Evolutionary conservation across 2,113 vertebrate species (phyloP), one percentile per base, ranked within the genome.

Genomic region (Lepus timidus): DNA sequence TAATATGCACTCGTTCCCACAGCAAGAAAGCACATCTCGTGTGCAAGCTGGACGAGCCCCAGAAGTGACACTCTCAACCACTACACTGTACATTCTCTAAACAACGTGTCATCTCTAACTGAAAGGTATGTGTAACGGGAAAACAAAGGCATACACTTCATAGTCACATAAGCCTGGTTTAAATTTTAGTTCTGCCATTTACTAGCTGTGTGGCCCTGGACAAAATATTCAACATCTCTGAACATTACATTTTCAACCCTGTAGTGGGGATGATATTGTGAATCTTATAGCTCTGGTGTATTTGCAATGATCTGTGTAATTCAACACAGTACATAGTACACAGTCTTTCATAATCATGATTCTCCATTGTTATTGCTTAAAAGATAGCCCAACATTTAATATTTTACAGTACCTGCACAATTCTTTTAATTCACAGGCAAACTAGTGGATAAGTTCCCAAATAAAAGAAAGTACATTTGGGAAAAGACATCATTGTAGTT

Each of bases 331-430:
- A 78, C 25, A 70, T 13, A 14, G 27, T 10, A 87, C 29, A 55
- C 6, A 74, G 10, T 80, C 64, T 95, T 83, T 89, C 51, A 80
- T 44, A 44, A 44, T 44, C 44, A 95, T 86, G 89, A 52, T 70
- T 75, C 80, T 58, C 22, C 5, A 81, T 23, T 90, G 51, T 29
- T 81, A 74, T 67, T 97, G 76, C 65, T 95, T 16, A 71, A 82
- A 90, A 90, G 61, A 9, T 61, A 80, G 65, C 4, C 58, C 68
- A 80, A 97, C 97, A 97, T 90, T 93, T 67, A 94, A 93, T 93
- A 98, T 92, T 96, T 92, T 96, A 95, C 75, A 86, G 11, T 62
- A 95, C 85, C 89, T 95, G 68, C 31, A 82, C 82, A 94, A 95
- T 88, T 90, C 65, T 93, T 51, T 92, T 96, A 80, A 20, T 68